Evolutionary conservation across 2,113 vertebrate genomes (phyloP).

Genomic region (Pachypanchax playfairii): DNA sequence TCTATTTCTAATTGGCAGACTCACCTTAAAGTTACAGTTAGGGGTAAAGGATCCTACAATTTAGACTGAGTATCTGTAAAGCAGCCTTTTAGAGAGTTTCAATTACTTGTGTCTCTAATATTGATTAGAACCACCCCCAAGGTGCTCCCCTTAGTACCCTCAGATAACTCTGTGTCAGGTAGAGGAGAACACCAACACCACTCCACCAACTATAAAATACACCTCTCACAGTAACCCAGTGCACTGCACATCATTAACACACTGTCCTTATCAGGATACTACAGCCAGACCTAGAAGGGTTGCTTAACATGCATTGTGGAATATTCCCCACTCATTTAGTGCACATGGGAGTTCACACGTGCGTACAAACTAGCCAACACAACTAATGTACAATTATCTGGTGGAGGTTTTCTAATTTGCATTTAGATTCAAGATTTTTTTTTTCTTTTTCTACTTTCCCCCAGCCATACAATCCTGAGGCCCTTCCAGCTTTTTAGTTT

Average conservation of each 20-base stretch:
- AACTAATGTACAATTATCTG: slow-evolving; percentile 34
- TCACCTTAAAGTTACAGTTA: not conserved
- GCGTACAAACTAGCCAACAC: slow-evolving; percentile 29
- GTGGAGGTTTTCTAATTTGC: slow-evolving; percentile 62
- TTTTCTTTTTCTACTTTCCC: slow-evolving; percentile 13
- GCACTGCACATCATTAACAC: slow-evolving; percentile 35
- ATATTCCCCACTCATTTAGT: slow-evolving; percentile 32
- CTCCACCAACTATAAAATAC: slow-evolving; percentile 37
- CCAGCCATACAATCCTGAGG: not conserved
- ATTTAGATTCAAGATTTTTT: slow-evolving; percentile 58
- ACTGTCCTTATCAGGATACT: slow-evolving; percentile 65
- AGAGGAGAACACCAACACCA: slow-evolving; percentile 32
- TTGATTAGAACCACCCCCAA: slow-evolving; percentile 43
- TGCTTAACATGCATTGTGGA: slow-evolving; percentile 43
- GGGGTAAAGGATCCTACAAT: not conserved
- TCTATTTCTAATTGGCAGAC: not conserved
- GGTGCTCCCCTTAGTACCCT: slow-evolving; percentile 44
- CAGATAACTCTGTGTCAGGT: slow-evolving; percentile 63
- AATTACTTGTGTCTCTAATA: slow-evolving; percentile 38
- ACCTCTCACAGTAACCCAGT: slow-evolving; percentile 31
- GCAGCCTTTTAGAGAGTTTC: slow-evolving; percentile 11
- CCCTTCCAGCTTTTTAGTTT: slow-evolving; percentile 29
- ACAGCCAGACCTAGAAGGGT: slow-evolving; percentile 62
- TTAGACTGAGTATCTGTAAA: slow-evolving; percentile 3
- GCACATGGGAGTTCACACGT: slow-evolving; percentile 30